Evolutionary conservation across 2,888 invertebrate genomes (phyloP).

Genomic region (Smittia aterrima): DNA sequence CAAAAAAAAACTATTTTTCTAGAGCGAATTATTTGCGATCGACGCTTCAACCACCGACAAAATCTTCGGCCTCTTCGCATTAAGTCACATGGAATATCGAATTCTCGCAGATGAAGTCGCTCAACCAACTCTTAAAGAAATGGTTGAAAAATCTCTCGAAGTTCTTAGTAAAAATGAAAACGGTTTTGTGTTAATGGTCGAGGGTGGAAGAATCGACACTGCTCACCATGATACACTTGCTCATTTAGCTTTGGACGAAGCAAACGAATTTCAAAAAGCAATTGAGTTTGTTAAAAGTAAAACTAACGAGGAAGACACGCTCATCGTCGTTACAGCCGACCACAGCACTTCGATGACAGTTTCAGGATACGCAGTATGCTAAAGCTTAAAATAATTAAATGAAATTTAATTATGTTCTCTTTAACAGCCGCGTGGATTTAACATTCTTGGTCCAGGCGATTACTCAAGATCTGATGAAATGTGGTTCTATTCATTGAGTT

Average conservation of each 20-base stretch:
- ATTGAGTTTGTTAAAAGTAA: conserved; percentile 59
- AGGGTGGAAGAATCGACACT: conserved; percentile 69
- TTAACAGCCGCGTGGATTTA: conserved; percentile 46
- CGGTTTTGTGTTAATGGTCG: conserved; percentile 71
- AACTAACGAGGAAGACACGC: conserved; percentile 63
- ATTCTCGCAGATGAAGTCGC: conserved; percentile 50
- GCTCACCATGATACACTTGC: conserved; percentile 68
- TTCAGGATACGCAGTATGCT: conserved; percentile 62
- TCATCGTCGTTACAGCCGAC: conserved; percentile 72
- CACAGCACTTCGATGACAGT: conserved; percentile 71
- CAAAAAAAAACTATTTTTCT: background rate
- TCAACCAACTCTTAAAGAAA: conserved; percentile 68
- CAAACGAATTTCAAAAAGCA: conserved; percentile 68
- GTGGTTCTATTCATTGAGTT: conserved; percentile 64
- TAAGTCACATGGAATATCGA: conserved; percentile 65
- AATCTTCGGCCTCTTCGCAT: conserved; percentile 61
- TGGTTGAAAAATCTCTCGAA: conserved; percentile 69
- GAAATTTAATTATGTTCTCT: too few relatives aligned
- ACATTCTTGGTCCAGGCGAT: conserved; percentile 44
- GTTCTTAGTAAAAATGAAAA: conserved; percentile 58
- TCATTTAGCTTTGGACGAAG: conserved; percentile 68
- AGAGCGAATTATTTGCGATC: background rate
- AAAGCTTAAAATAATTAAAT: background rate
- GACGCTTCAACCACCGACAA: conserved; percentile 53
- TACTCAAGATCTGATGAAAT: conserved; percentile 56